phyloP scores from a whole-genome alignment of 1,140 invertebrate species.

The Bombus sylvicola region DNA sequence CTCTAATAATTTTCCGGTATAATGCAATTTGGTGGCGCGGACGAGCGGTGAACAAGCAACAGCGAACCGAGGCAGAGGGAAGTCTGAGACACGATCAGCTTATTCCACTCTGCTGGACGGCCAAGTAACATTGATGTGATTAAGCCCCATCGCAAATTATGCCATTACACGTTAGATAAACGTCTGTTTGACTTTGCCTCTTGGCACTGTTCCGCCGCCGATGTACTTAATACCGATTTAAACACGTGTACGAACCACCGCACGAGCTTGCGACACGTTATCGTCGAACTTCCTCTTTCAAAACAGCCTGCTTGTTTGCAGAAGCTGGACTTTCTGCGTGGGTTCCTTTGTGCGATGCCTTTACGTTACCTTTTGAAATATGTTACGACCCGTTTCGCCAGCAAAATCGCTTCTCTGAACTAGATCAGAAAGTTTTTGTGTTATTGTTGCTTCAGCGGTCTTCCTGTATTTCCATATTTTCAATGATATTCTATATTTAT shows the following conservation, averaged over 20 bases:
- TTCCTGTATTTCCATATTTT: background rate
- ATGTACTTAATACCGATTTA: conserved; percentile 66
- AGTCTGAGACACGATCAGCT: conserved; percentile 80
- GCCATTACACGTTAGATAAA: conserved; percentile 76
- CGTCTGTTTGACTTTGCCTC: conserved; percentile 74
- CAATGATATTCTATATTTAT: background rate
- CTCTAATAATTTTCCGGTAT: conserved; percentile 59
- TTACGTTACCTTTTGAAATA: conserved; percentile 7
- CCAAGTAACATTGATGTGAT: conserved; percentile 81
- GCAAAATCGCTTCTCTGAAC: background rate
- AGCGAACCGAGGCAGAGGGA: conserved; percentile 41
- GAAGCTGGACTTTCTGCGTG: background rate
- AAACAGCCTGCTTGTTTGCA: conserved; percentile 23
- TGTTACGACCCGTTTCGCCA: background rate
- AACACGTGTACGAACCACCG: conserved; percentile 41
- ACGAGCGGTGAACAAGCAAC: conserved; percentile 33
- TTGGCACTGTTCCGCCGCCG: conserved; percentile 68
- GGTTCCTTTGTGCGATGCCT: background rate
- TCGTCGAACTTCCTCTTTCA: background rate
- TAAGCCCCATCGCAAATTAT: conserved; percentile 79
- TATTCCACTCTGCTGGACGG: conserved; percentile 79
- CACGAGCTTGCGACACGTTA: conserved; percentile 20
- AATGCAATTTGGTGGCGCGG: conserved; percentile 69
- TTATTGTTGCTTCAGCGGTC: background rate
- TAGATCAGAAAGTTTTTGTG: background rate